Percentiles rank a stretch among this genome's conserved stretches.
These are phyloP conservation scores for Leptobrachium ailaonicum DNA, from an alignment of 2,113 vertebrate genomes.

Conservation along the genomic window DNA sequence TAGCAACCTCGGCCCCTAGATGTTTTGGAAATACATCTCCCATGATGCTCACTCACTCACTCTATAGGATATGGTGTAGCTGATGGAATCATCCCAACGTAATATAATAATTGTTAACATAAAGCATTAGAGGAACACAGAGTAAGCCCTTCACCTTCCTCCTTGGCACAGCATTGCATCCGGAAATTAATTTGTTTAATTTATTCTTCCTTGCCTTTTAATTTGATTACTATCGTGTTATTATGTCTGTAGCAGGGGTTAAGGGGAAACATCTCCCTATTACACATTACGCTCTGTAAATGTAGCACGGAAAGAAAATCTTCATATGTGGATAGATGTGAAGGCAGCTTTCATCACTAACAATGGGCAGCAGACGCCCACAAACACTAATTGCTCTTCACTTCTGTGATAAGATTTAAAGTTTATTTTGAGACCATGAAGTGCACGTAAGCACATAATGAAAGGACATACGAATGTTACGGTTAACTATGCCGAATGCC, in stretches of 20 bases:
- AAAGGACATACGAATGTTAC: too few species aligned
- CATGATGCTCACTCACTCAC: too few species aligned
- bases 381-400: neutral
- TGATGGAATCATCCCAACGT: too few species aligned
- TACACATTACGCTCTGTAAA: neutral
- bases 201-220: neutral
- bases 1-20: too few species aligned
- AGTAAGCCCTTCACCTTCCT: neutral
- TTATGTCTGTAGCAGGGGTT: neutral
- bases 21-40: too few species aligned
- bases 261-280: neutral
- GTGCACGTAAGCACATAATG: neutral
- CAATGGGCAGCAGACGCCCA: neutral
- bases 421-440: neutral
- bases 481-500: too few species aligned
- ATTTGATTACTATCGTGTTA: neutral
- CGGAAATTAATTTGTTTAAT: neutral
- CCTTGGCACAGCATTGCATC: neutral
- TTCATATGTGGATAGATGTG: conserved; percentile 31
- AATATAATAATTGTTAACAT: too few species aligned
- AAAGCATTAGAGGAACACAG: neutral
- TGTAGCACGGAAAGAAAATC: neutral
- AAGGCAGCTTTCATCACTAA: neutral
- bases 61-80: too few species aligned
- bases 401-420: neutral